These are phyloP conservation scores for Luffia ferchaultella DNA, from an alignment of 2,888 invertebrate genomes.

Conservation along the genomic window DNA sequence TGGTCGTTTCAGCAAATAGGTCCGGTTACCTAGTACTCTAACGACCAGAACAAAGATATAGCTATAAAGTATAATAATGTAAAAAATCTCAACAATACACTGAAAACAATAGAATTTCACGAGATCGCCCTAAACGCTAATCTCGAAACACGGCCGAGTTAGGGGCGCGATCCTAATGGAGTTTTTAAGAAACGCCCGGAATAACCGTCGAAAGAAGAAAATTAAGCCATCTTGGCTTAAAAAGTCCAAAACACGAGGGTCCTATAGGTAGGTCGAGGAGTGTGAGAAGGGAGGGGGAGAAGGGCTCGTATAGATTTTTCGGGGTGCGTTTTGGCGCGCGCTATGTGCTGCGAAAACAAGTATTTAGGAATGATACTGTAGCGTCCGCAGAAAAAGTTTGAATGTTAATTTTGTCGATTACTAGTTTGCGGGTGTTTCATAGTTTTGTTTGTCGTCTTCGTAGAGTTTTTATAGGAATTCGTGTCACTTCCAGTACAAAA, in stretches of 20 bases:
- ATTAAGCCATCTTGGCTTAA: constrained; percentile 60
- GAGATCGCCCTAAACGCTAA: neutral
- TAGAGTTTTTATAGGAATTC: too few species aligned
- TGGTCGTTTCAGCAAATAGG: too few species aligned
- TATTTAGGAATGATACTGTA: constrained; percentile 5
- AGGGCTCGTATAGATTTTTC: constrained; percentile 7
- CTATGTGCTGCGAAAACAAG: constrained; percentile 7
- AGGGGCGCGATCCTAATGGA: constrained; percentile 37
- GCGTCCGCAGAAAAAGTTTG: neutral
- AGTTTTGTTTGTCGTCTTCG: too few species aligned
- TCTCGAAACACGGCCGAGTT: neutral
- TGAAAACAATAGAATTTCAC: neutral
- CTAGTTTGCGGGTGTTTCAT: too few species aligned
- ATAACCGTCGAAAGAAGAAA: constrained; percentile 43
- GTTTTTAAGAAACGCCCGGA: constrained; percentile 40
- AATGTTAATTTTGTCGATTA: too few species aligned
- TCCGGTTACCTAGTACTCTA: too few species aligned
- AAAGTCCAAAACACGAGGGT: constrained; percentile 39
- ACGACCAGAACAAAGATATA: too few species aligned
- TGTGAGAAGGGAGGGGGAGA: neutral
- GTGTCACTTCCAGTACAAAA: too few species aligned
- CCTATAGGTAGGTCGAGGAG: constrained; percentile 11
- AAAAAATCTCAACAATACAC: neutral
- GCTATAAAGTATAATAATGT: too few species aligned
- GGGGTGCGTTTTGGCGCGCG: constrained; percentile 7